Conservation (phyloP, 2,113 vertebrate genomes). For the Corynorhinus townsendii region DNA sequence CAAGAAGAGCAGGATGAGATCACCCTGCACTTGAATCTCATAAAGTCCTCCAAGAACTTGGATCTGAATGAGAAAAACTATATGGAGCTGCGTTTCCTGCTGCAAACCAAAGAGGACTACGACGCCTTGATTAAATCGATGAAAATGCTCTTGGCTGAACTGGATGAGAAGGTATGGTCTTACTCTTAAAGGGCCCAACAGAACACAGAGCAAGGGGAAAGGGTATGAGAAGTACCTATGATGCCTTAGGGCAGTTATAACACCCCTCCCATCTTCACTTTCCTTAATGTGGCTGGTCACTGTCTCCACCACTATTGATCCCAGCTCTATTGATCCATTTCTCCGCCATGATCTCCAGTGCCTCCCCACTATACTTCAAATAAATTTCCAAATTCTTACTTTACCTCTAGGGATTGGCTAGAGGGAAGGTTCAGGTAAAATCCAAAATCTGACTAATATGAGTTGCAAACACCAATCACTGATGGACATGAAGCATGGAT, state of each 20-base stretch:
- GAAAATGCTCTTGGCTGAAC: slow-evolving; percentile 67
- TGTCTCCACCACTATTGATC: background rate
- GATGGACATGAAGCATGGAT: rapidly evolving
- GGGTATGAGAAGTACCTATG: background rate
- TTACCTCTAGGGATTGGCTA: background rate
- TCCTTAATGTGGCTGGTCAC: background rate
- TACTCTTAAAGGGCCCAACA: background rate
- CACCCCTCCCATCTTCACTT: background rate
- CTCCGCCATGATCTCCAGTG: background rate
- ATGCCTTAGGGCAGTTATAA: background rate
- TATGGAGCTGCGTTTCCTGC: slow-evolving; percentile 61
- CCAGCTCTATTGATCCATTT: background rate
- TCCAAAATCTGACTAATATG: background rate
- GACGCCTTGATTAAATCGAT: slow-evolving; percentile 72
- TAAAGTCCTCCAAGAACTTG: slow-evolving; percentile 30
- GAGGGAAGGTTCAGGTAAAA: background rate
- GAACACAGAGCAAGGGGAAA: background rate
- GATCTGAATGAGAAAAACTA: slow-evolving; percentile 58
- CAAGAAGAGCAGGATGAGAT: slow-evolving; percentile 64
- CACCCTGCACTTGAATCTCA: slow-evolving; percentile 50
- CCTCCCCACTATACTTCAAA: background rate
- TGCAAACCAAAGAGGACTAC: slow-evolving; percentile 64
- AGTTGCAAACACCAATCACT: background rate
- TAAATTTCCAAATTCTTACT: background rate
- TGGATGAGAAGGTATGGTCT: slow-evolving; percentile 75